Conservation (phyloP, 2,797 vertebrate species). For the Silurus lanzhouensis region DNA sequence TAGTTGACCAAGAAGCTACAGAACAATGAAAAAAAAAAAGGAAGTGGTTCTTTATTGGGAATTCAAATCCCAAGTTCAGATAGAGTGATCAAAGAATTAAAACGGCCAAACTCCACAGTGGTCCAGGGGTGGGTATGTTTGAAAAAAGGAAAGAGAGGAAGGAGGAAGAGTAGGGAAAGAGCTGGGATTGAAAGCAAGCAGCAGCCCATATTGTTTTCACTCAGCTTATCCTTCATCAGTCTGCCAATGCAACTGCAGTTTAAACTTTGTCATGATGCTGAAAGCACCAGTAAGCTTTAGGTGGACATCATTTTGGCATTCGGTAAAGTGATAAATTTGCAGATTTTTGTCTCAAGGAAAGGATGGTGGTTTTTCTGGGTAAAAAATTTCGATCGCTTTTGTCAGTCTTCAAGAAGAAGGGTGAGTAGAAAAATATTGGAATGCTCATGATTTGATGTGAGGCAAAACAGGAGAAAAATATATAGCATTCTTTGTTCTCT, state of each 20-base stretch:
- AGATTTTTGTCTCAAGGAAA: constrained; percentile 26
- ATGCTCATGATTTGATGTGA: neutral
- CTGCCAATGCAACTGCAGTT: constrained; percentile 21
- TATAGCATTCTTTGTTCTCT: too few species aligned
- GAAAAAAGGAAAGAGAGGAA: constrained; percentile 55
- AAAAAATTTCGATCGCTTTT: constrained; percentile 84
- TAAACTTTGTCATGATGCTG: constrained; percentile 15
- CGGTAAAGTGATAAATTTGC: constrained; percentile 38
- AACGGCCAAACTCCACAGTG: constrained; percentile 32
- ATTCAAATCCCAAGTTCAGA: constrained; percentile 39
- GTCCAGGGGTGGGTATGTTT: constrained; percentile 24
- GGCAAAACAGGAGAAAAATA: neutral
- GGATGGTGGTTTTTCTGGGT: constrained; percentile 89
- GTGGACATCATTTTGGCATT: constrained; percentile 1
- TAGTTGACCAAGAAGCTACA: neutral
- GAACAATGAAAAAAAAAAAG: neutral
- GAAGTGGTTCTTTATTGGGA: constrained; percentile 5
- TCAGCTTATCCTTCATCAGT: constrained; percentile 61
- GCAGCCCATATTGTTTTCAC: constrained; percentile 70
- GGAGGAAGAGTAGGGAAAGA: constrained; percentile 63
- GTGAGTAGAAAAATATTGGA: constrained; percentile 74
- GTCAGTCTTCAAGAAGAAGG: constrained; percentile 91
- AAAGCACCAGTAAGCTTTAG: constrained; percentile 10
- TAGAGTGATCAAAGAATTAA: constrained; percentile 34
- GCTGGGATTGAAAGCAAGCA: constrained; percentile 69